Percentiles rank a stretch among this genome's conserved stretches.
These are phyloP conservation scores for Encarsia formosa DNA, from an alignment of 2,888 invertebrate genomes.

Conservation along the genomic window DNA sequence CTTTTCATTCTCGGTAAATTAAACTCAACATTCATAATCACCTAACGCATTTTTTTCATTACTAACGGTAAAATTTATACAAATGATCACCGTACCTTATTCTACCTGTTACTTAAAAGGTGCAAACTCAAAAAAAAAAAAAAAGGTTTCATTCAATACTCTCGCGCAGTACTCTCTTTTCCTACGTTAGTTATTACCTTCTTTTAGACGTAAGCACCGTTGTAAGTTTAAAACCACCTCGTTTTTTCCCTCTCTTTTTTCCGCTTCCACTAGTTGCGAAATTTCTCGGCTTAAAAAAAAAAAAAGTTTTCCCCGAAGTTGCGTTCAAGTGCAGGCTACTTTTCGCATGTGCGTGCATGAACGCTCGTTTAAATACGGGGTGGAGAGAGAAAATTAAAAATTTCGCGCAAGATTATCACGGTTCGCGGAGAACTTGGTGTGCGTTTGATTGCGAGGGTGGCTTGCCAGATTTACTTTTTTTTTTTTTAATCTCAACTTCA, in stretches of 20 bases:
- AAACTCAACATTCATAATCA: too few relatives aligned
- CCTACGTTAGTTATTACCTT: constrained; percentile 22
- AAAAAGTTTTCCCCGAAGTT: constrained; percentile 17
- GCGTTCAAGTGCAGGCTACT: constrained; percentile 15
- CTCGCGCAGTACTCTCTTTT: constrained; percentile 3
- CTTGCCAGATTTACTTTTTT: too few relatives aligned
- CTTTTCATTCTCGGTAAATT: too few relatives aligned
- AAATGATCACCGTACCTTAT: too few relatives aligned
- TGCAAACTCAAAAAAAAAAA: too few relatives aligned
- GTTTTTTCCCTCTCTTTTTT: background rate
- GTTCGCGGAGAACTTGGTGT: constrained; percentile 2
- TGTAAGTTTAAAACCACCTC: constrained; percentile 19
- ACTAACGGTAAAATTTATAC: too few relatives aligned
- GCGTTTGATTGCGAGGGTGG: too few relatives aligned
- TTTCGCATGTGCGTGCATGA: constrained; percentile 11
- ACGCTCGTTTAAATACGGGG: constrained; percentile 16
- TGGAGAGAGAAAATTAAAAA: constrained; percentile 26
- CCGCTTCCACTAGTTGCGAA: constrained; percentile 4
- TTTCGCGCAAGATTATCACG: constrained; percentile 25
- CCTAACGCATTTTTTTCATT: too few relatives aligned
- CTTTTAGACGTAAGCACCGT: constrained; percentile 20
- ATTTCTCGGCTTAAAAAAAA: constrained; percentile 15
- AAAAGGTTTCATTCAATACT: too few relatives aligned
- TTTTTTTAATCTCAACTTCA: too few relatives aligned
- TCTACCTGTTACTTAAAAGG: too few relatives aligned